Conservation (phyloP, 2,888 invertebrate genomes). For the Eilema depressum region DNA sequence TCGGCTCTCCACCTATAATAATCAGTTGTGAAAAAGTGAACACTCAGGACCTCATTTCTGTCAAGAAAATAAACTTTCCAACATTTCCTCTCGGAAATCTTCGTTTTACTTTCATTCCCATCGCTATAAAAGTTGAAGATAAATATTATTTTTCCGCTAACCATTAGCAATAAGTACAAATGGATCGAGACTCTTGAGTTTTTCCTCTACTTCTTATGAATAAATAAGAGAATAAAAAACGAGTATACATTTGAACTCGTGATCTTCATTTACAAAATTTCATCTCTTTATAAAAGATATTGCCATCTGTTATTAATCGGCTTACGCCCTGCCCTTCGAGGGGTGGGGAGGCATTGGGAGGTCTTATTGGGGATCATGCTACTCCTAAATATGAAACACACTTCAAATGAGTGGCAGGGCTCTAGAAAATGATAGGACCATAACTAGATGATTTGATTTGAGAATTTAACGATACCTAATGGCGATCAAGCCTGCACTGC, state of each 20-base stretch:
- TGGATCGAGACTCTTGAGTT: conserved; percentile 30
- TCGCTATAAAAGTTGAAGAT: conserved; percentile 33
- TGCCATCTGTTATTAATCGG: conserved; percentile 72
- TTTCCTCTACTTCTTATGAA: conserved; percentile 36
- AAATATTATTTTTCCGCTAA: conserved; percentile 42
- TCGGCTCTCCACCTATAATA: not conserved
- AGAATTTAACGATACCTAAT: not conserved
- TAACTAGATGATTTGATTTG: not conserved
- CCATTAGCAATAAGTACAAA: conserved; percentile 36
- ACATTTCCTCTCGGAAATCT: conserved; percentile 28
- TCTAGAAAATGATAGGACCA: conserved; percentile 18
- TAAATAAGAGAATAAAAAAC: conserved; percentile 45
- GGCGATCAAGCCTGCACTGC: not conserved
- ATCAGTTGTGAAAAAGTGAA: not conserved
- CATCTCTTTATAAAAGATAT: conserved; percentile 54
- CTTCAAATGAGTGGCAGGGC: conserved; percentile 27
- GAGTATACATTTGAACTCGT: conserved; percentile 51
- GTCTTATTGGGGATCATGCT: conserved; percentile 13
- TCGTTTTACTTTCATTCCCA: conserved; percentile 28
- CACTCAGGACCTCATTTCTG: conserved; percentile 3
- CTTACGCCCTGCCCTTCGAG: conserved; percentile 62
- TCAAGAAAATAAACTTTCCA: conserved; percentile 14
- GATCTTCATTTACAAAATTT: conserved; percentile 53
- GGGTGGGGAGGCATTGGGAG: conserved; percentile 24
- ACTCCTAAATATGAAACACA: conserved; percentile 34